These are phyloP conservation scores for Onychorhynchus coronatus DNA, from an alignment of 2,113 vertebrate species.

Conservation along the genomic window DNA sequence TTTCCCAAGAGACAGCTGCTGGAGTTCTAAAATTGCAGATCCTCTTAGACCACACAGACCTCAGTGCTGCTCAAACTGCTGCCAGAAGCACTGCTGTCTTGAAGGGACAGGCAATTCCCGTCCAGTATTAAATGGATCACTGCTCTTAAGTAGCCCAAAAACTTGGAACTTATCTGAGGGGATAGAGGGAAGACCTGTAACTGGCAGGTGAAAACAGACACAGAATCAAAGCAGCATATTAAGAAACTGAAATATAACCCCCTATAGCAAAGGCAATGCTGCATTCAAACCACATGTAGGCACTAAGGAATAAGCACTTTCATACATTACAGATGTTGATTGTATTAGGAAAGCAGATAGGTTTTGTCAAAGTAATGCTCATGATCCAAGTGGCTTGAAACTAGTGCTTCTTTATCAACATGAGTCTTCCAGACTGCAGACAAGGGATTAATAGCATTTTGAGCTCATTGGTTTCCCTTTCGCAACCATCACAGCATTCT, in stretches of 20 bases:
- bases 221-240: not conserved
- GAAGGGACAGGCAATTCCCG: not conserved
- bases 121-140: not conserved
- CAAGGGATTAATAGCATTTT: not conserved
- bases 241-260: not conserved
- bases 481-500: not conserved
- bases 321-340: not conserved
- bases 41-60: not conserved
- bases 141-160: not conserved
- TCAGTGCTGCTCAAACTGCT: not conserved
- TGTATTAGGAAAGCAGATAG: not conserved
- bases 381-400: not conserved
- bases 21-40: not conserved
- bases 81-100: not conserved
- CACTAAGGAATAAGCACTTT: not conserved
- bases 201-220: not conserved
- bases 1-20: not conserved
- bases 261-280: not conserved
- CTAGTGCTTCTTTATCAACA: not conserved
- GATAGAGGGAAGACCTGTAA: not conserved
- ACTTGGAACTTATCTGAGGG: not conserved
- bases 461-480: not conserved
- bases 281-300: not conserved
- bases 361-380: not conserved
- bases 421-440: not conserved